Evolutionary conservation across 2,113 vertebrate genomes (phyloP).

Genomic region (Accipiter cooperii): DNA sequence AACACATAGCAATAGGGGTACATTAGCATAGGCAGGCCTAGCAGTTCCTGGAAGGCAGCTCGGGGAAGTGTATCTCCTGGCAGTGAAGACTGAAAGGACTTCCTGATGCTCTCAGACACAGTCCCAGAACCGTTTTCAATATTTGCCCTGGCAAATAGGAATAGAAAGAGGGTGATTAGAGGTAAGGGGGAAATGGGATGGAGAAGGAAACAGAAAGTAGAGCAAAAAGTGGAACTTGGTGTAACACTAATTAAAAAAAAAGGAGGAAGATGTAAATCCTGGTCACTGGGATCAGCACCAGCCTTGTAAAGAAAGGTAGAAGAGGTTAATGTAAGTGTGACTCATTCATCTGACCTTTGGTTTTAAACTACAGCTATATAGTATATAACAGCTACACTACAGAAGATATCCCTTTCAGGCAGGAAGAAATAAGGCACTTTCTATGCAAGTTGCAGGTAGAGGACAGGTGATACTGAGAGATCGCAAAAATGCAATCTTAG

Average conservation of each 20-base stretch:
- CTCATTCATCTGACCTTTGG: accelerated
- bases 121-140: neutral
- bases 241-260: neutral
- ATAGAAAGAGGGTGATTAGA: neutral
- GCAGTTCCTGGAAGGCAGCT: neutral
- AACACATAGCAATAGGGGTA: neutral
- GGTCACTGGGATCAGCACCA: neutral
- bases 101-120: neutral
- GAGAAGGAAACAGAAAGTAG: neutral
- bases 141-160: neutral
- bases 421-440: neutral
- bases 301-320: neutral
- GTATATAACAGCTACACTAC: neutral
- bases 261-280: neutral
- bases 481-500: neutral
- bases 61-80: neutral
- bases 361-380: neutral
- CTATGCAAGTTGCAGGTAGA: neutral
- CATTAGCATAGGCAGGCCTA: neutral
- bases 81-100: neutral
- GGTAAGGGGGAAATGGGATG: neutral
- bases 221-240: neutral
- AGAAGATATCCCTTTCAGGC: neutral
- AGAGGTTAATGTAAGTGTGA: neutral
- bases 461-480: neutral